Evolutionary conservation across 2,113 vertebrate genomes (phyloP), one percentile per base, ranked within the genome.

Genomic region (Heterotis niloticus): DNA sequence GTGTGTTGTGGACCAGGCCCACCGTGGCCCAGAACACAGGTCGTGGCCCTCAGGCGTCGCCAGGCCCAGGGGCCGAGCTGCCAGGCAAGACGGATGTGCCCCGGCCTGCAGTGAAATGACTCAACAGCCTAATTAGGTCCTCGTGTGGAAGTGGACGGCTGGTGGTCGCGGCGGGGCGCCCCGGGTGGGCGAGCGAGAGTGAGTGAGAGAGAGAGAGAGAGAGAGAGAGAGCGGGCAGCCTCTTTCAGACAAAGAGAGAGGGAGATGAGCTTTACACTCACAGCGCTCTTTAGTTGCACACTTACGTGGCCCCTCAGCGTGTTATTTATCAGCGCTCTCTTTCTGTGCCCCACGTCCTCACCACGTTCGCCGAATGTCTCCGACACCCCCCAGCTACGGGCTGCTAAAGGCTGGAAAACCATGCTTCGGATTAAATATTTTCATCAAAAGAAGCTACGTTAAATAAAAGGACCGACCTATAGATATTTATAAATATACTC

Each of bases 51-150:
- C 3, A 9, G 65, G 77, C 7, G 66, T 24, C 65, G 59, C 52
- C 28, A 12, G 77, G 56, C 51, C 65, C 77, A 28, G 67, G 10
- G 28, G 54, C 28, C 14, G 20, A 65, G 62, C 78, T 79, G 78
- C 78, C 78, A 79, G 70, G 23, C 14, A 79, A 66, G 78, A 80
- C 75, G 9, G 66, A 76, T 80, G 79, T 69, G 51, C 28, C 64
- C 29, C 74, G 24, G 20, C 20, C 3, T 17, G 70, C 52, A 80
- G 64, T 77, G 73, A 76, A 80, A 80, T 76, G 73, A 80, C 66
- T 76, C 74, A 76, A 80, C 79, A 44, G 64, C 78, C 72, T 79
- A 79, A 80, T 80, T 80, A 77, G 70, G 76, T 80, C 78, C 72
- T 70, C 54, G 64, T 28, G 72, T 80, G 79, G 79, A 75, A 79